Base-by-base conservation (phyloP, 2,797 vertebrate genomes). In the Peromyscus eremicus region DNA sequence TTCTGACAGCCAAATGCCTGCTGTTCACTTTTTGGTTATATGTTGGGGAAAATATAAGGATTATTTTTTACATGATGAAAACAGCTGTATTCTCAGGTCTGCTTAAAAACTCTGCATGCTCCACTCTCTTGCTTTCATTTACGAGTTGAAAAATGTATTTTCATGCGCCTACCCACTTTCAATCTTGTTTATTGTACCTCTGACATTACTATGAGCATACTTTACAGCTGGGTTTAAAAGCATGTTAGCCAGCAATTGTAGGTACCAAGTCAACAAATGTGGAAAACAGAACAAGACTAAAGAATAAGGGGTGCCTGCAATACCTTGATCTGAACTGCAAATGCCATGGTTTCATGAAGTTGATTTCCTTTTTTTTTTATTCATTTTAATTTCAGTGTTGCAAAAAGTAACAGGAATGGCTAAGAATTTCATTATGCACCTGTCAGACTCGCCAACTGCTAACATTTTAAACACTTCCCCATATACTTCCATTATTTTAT, bases 1-100 rank as follows among this genome's bases (percentile, higher is more conserved):
- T 71, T 96, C 97, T 98, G 97, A 98, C 97, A 97, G 94, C 52
- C 96, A 92, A 94, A 93, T 97, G 92, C 96, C 97, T 97, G 91
- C 68, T 71, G 87, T 92, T 97, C 93, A 94, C 93, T 90, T 95
- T 96, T 97, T 94, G 57, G 95, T 97, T 97, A n/a, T 95, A 94
- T 86, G 23, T 94, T 97, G 68, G 49, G 66, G 71, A 97, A 97
- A 97, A 97, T 82, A 84, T 71, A 64, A 91, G 96, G 88, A 96
- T 97, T 89, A 79, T 62, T 95, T 73, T 86, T 23, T 52, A 97
- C 95, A 92, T 76, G 11, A 88, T 97, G 49, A 92, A 94, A 97
- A 97, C 95, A 57, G 70, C 82, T 52, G 43, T 86, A 3, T 75
- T n/a, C 60, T 98, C 46, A 55, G 83, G 64, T 89, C 91, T 96